Base-by-base conservation (phyloP, 1,140 invertebrate genomes). In the Aleiodes sp. region DNA sequence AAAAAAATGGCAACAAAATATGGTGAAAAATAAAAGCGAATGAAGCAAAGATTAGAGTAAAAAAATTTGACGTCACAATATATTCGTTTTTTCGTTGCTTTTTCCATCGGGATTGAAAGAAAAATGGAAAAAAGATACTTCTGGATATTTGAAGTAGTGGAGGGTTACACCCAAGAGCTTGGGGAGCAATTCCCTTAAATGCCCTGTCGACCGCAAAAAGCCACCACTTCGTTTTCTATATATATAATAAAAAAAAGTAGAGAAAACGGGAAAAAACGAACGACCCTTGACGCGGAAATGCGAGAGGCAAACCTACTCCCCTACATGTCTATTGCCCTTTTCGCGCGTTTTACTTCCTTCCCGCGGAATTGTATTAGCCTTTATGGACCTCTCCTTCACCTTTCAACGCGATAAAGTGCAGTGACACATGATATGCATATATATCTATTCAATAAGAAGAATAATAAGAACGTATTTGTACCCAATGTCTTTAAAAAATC, bases 181-280 rank as follows among this genome's bases (percentile, higher is more conserved):
- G 65, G 79, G 77, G 81, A 84, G 80, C 83, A 84, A 84, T 84
- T 84, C 80, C 78, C 81, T 83, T 84, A 83, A 83, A 84, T 82
- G 83, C 76, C 79, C 80, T 82, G 78, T 82, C 82, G 78, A 68
- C 76, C 80, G 76, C 80, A 83, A 84, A 84, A 83, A 80, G 71
- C 82, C 82, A 71, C 70, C 63, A 65, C 41, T 65, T 46, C 14
- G 26, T 57, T n/a, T n/a, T 79, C 78, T 83, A 83, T 26, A 56
- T 26, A 56, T 24, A 56, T 10, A 52, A 33, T 4, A 81, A 83
- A 82, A 84, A 84, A 52, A 65, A 31, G 8, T 41, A 28, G 8
- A 26, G 4, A 52, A 52, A 52, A 46, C 2, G 7, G 16, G 4
- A 33, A 52, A 52, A 24, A 52, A 16, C 6, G 39, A 2, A 16